Evolutionary conservation across 2,888 invertebrate species (phyloP).

Genomic region (Sphaeridia pumilis): DNA sequence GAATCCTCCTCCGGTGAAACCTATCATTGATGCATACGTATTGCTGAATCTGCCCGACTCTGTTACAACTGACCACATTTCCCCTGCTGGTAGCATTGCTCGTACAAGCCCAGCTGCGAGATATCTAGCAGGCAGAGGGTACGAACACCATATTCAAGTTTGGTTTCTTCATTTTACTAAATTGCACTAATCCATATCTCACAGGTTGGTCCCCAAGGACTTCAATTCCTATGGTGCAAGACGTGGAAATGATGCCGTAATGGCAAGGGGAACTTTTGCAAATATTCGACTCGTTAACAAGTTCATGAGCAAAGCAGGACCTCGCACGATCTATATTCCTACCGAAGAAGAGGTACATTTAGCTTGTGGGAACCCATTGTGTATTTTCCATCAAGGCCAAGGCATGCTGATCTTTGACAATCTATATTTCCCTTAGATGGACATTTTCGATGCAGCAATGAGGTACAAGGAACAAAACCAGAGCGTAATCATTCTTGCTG

Average conservation of each 20-base stretch:
- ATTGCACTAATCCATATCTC: neutral
- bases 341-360: conserved; percentile 59
- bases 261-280: conserved; percentile 96
- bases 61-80: conserved; percentile 97
- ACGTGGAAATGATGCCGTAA: conserved; percentile 92
- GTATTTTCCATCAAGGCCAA: too few species aligned
- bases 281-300: conserved; percentile 93
- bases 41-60: conserved; percentile 65
- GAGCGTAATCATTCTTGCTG: conserved; percentile 74
- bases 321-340: conserved; percentile 75
- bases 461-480: conserved; percentile 65
- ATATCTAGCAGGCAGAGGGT: conserved; percentile 61
- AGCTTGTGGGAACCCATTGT: too few species aligned
- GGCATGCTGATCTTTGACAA: too few species aligned
- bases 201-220: conserved; percentile 64
- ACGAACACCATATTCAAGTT: too few species aligned
- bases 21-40: conserved; percentile 14
- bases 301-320: conserved; percentile 64
- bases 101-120: conserved; percentile 85
- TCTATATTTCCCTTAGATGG: conserved; percentile 59
- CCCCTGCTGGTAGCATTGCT: conserved; percentile 95
- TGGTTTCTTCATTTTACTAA: neutral
- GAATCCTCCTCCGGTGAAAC: conserved; percentile 15
- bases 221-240: conserved; percentile 98
- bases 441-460: conserved; percentile 88